phyloP scores from a whole-genome alignment of 2,888 invertebrate species.

The Antheraea yamamai region DNA sequence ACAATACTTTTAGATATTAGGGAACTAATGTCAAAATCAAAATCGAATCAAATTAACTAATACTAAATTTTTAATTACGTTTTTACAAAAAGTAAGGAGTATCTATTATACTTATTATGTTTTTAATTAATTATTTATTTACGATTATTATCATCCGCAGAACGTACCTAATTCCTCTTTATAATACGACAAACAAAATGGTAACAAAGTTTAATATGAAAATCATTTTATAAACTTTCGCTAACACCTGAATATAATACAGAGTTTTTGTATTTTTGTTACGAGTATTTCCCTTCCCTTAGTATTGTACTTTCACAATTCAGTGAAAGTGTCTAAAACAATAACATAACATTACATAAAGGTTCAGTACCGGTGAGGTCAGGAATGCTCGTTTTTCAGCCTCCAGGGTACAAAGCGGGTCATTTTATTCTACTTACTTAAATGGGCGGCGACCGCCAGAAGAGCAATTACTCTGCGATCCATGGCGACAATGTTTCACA shows the following conservation, averaged over 20 bases:
- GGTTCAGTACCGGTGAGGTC: constrained; percentile 18
- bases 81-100: too few relatives aligned
- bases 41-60: too few relatives aligned
- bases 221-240: background rate
- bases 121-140: background rate
- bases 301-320: constrained; percentile 10
- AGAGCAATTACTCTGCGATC: constrained; percentile 54
- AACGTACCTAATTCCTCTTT: background rate
- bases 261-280: background rate
- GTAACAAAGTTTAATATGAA: background rate
- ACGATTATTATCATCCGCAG: background rate
- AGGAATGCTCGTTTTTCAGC: constrained; percentile 18
- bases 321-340: constrained; percentile 25
- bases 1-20: too few relatives aligned
- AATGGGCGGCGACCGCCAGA: constrained; percentile 59
- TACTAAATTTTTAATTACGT: too few relatives aligned
- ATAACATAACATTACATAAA: constrained; percentile 26
- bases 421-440: constrained; percentile 57
- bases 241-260: background rate
- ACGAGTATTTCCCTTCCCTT: background rate
- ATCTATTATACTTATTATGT: background rate
- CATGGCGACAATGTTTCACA: constrained; percentile 47
- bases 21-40: too few relatives aligned
- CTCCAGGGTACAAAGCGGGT: constrained; percentile 18
- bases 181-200: background rate